Conservation (phyloP, 2,888 invertebrate species). For the Anodontia alba region DNA sequence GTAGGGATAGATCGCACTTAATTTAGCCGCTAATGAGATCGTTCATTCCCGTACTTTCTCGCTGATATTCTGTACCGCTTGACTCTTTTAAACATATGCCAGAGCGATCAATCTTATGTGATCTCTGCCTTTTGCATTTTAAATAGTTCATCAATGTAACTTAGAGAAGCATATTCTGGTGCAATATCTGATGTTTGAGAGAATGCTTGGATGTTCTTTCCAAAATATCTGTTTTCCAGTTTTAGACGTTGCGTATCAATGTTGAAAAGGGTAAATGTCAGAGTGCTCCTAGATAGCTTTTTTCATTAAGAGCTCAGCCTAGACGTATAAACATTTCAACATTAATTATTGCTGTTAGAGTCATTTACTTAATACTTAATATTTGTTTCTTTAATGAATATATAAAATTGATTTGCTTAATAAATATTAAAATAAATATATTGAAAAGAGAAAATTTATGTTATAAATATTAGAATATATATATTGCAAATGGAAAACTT, state of each 20-base stretch:
- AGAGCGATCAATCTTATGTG: slow-evolving; percentile 15
- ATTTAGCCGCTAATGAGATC: not conserved
- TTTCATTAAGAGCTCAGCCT: not conserved
- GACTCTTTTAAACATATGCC: not conserved
- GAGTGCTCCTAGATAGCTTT: not conserved
- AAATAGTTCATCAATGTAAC: slow-evolving; percentile 18
- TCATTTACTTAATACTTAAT: too few relatives aligned
- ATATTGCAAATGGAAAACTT: too few relatives aligned
- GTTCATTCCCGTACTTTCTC: not conserved
- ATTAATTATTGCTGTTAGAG: too few relatives aligned
- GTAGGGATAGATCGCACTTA: slow-evolving; percentile 11
- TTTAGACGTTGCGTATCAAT: slow-evolving; percentile 6
- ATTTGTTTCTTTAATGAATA: too few relatives aligned
- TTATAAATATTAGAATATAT: too few relatives aligned
- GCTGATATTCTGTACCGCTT: not conserved
- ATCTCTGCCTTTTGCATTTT: slow-evolving; percentile 18
- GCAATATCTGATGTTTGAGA: slow-evolving; percentile 15
- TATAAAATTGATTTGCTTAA: too few relatives aligned
- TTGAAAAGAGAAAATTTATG: too few relatives aligned
- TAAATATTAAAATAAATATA: too few relatives aligned
- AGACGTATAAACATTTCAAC: too few relatives aligned
- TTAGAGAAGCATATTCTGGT: slow-evolving; percentile 12
- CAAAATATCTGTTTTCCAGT: slow-evolving; percentile 15
- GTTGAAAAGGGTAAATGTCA: slow-evolving; percentile 13
- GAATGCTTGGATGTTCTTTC: slow-evolving; percentile 6